Percentiles rank a stretch among this genome's conserved stretches.
Evolutionary conservation across 2,888 invertebrate species (phyloP).

Genomic region (Eristalis pertinax): DNA sequence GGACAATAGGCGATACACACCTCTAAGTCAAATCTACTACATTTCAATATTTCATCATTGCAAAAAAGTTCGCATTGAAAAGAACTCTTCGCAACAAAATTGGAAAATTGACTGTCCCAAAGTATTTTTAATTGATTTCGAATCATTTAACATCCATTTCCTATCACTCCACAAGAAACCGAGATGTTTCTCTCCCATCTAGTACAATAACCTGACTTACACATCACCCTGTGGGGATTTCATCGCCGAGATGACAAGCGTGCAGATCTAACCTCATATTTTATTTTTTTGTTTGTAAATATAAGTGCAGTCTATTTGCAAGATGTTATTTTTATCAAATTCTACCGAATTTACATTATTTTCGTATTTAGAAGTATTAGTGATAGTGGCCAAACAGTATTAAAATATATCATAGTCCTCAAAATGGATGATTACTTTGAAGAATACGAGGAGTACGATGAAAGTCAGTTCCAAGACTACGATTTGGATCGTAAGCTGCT

Average conservation of each 20-base stretch:
- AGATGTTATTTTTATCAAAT: conserved; percentile 46
- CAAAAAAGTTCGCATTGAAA: no score
- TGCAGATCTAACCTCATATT: conserved; percentile 15
- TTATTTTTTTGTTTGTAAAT: conserved; percentile 63
- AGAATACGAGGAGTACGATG: conserved; percentile 73
- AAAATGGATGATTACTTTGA: conserved; percentile 74
- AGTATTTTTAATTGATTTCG: no score
- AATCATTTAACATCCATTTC: no score
- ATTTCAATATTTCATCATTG: neutral
- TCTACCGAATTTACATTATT: neutral
- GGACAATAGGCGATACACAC: conserved; percentile 13
- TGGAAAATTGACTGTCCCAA: no score
- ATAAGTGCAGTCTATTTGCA: conserved; percentile 28
- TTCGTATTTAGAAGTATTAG: neutral
- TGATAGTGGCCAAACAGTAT: neutral
- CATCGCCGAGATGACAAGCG: neutral
- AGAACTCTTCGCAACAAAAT: no score
- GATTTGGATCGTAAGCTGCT: conserved; percentile 58
- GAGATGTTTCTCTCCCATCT: neutral
- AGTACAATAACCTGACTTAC: neutral
- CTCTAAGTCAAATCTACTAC: conserved; percentile 13
- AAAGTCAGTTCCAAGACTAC: conserved; percentile 69
- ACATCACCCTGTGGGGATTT: neutral
- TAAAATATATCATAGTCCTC: neutral
- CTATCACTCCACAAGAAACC: neutral